Evolutionary conservation across 2,888 invertebrate genomes (phyloP), one percentile per base, ranked within the genome.

Genomic region (Rutpela maculata): DNA sequence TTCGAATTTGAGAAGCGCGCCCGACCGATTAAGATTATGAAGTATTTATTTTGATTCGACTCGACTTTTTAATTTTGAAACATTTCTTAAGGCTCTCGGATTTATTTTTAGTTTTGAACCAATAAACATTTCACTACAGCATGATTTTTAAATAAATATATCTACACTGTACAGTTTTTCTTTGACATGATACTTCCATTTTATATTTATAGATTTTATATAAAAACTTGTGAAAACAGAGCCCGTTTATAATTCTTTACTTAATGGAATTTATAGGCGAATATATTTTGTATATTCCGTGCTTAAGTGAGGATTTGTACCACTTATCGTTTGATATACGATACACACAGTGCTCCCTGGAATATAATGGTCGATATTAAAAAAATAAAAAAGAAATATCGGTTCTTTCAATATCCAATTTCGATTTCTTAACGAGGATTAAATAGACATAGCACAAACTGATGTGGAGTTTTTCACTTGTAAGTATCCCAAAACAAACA

Each of bases 101-200:
- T 78, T 82, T 82, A 84, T 85, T 85, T 85, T 86, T 82, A 83
- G 83, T 83, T 76, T 80, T 82, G 84, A 83, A 86, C 84, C 84
- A 86, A 86, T 86, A 86, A 86, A 86, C 86, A 86, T 85, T 84
- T 86, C 85, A 85, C 80, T 82, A 83, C 78, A 80, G 82, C 83
- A 81, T 78, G 84, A 86, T 86, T 85, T 86, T 85, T 86, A 85
- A 84, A 86, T 85, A 86, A 85, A 86, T 85, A 86, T 82, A 80
- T 80, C 79, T 81, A 78, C 80, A 76, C 79, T 81, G 80, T 74
- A 81, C 79, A 76, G 78, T 78, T 79, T 78, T 80, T 79, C 78
- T 82, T 81, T 81, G 82, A 83, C 81, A 80, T 63, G 80, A 77
- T 78, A 79, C 82, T 80, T 81, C 80, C 83, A 82, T 81, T 78